Evolutionary conservation across 2,797 vertebrate species (phyloP).

Genomic region (Lacerta agilis): DNA sequence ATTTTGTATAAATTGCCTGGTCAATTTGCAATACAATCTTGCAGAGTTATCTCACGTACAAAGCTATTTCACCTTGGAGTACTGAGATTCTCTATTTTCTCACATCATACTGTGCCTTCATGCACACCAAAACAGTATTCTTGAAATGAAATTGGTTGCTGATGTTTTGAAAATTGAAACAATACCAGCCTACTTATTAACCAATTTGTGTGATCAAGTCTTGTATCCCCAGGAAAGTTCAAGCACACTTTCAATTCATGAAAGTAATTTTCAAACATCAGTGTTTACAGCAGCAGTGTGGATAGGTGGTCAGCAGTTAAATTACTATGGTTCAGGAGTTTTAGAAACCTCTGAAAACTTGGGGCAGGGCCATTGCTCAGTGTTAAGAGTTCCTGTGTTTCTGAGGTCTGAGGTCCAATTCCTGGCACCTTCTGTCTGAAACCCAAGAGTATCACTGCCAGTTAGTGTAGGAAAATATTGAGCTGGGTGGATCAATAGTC

Average conservation of each 20-base stretch:
- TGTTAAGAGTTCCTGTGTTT: not conserved
- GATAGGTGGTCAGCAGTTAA: not conserved
- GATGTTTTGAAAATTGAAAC: constrained; percentile 7
- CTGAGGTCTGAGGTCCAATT: not conserved
- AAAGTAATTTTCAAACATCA: not conserved
- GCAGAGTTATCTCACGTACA: constrained; percentile 41
- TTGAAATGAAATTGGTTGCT: constrained; percentile 31
- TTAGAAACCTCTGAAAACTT: not conserved
- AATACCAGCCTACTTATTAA: constrained; percentile 1
- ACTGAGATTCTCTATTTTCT: constrained; percentile 36
- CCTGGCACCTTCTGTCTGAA: not conserved
- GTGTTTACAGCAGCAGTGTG: not conserved
- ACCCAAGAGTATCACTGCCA: too few species aligned
- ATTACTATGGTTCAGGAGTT: constrained; percentile 16
- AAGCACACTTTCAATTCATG: constrained; percentile 1
- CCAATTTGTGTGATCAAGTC: constrained; percentile 13
- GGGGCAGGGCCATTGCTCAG: not conserved
- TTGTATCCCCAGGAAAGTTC: not conserved
- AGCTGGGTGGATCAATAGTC: too few species aligned
- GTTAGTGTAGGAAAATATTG: too few species aligned
- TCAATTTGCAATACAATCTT: constrained; percentile 32
- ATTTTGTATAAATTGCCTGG: constrained; percentile 38
- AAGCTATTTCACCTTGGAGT: constrained; percentile 49
- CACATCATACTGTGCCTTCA: not conserved
- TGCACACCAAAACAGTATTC: constrained; percentile 39